Evolutionary conservation across 2,797 vertebrate species (phyloP).

Genomic region (Fistularia tabacaria): DNA sequence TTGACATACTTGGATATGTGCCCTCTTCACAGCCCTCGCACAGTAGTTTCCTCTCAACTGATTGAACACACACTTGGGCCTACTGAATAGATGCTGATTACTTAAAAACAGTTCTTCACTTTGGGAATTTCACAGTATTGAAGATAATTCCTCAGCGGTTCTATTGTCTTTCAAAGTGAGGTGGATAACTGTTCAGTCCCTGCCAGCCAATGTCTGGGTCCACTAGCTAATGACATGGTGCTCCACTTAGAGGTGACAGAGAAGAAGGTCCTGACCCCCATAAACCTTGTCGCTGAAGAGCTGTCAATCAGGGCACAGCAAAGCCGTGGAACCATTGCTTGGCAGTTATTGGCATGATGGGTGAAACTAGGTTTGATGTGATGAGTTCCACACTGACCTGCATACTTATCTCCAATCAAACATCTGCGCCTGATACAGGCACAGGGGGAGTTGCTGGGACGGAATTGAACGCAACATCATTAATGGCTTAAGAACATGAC

Average conservation of each 20-base stretch:
- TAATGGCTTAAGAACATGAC: constrained; percentile 48
- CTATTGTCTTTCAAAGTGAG: constrained; percentile 41
- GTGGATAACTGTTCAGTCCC: constrained; percentile 35
- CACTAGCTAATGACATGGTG: constrained; percentile 42
- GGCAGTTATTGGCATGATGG: constrained; percentile 60
- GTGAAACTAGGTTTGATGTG: constrained; percentile 39
- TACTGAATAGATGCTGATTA: constrained; percentile 43
- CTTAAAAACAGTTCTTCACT: constrained; percentile 33
- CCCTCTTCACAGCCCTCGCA: constrained; percentile 28
- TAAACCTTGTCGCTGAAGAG: constrained; percentile 66
- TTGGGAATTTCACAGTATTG: constrained; percentile 6
- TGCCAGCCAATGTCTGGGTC: constrained; percentile 57
- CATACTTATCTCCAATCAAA: constrained; percentile 65
- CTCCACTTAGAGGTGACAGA: constrained; percentile 68
- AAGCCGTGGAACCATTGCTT: constrained; percentile 49
- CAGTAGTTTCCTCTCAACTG: constrained; percentile 41
- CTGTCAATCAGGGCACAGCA: constrained; percentile 62
- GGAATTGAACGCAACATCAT: constrained; percentile 42
- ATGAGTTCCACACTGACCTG: constrained; percentile 66
- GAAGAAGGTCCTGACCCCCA: constrained; percentile 65
- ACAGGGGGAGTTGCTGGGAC: constrained; percentile 14
- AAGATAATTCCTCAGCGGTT: constrained; percentile 47
- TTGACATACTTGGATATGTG: constrained; percentile 54
- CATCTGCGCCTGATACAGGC: constrained; percentile 64
- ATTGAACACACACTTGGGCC: constrained; percentile 37